Conservation (phyloP, 2,888 invertebrate species). For the Chaetoderma sp. region DNA sequence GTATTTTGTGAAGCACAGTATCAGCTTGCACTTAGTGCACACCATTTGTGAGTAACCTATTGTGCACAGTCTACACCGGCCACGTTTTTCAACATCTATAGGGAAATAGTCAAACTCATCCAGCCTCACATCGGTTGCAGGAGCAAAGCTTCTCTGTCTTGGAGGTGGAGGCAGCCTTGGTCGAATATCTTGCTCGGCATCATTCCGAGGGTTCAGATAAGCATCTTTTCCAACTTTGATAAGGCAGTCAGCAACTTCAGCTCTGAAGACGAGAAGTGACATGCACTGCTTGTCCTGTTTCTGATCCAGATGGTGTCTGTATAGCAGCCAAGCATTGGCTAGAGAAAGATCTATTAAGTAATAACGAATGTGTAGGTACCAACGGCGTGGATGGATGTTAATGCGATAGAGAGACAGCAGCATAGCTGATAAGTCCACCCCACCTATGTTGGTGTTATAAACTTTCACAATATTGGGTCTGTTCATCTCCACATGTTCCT, state of each 20-base stretch:
- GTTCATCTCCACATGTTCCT: not conserved
- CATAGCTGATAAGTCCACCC: slow-evolving; percentile 12
- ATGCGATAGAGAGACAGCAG: slow-evolving; percentile 6
- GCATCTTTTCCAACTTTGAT: not conserved
- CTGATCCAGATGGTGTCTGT: not conserved
- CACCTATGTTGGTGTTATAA: slow-evolving; percentile 14
- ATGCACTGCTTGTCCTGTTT: not conserved
- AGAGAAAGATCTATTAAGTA: slow-evolving; percentile 10
- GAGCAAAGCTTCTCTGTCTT: not conserved
- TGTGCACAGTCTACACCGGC: not conserved
- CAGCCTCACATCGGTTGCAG: slow-evolving; percentile 1
- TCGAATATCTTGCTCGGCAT: not conserved
- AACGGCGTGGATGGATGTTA: not conserved
- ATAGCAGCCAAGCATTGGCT: slow-evolving; percentile 17
- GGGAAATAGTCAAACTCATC: slow-evolving; percentile 5
- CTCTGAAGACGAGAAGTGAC: not conserved
- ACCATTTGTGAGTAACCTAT: not conserved
- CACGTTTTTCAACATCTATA: not conserved
- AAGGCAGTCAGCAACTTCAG: not conserved
- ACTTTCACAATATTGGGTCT: slow-evolving; percentile 14
- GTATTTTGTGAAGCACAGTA: not conserved
- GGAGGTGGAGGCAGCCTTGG: slow-evolving; percentile 1
- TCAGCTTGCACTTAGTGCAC: slow-evolving; percentile 3
- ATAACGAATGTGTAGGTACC: not conserved
- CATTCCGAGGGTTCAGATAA: too few species aligned